Evolutionary conservation across 2,888 invertebrate species (phyloP).

Genomic region (Eupithecia insigniata): DNA sequence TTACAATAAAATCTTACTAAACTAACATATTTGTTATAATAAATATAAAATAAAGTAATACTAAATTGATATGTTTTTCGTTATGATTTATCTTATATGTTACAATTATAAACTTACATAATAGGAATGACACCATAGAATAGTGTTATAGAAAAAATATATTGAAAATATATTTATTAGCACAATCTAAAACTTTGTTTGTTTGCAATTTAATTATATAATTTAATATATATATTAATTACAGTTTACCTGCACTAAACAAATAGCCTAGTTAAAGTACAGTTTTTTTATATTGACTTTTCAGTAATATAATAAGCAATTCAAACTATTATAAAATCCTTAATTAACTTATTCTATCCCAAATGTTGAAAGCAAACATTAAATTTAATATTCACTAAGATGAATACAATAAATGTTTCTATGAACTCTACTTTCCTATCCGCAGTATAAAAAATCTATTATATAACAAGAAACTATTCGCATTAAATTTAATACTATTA

Average conservation of each 20-base stretch:
- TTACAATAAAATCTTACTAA: not conserved
- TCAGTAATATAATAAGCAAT: not conserved
- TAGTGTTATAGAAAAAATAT: not conserved
- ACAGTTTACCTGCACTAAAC: not conserved
- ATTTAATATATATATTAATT: not conserved
- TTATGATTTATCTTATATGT: not conserved
- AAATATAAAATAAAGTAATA: slow-evolving; percentile 15
- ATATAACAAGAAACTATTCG: not conserved
- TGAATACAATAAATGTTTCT: slow-evolving; percentile 15
- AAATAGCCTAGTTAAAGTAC: not conserved
- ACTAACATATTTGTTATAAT: not conserved
- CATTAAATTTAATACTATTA: slow-evolving; percentile 8
- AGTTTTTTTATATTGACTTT: not conserved
- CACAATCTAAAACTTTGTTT: not conserved
- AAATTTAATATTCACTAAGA: not conserved
- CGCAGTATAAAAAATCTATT: not conserved
- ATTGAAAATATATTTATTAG: not conserved
- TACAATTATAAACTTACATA: slow-evolving; percentile 18
- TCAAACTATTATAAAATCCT: not conserved
- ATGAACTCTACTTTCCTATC: not conserved
- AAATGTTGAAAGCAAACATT: not conserved
- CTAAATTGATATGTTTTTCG: slow-evolving; percentile 36
- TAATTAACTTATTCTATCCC: not conserved
- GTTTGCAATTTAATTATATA: not conserved
- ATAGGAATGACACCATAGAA: slow-evolving; percentile 33